A percentile compares a stretch with the other conserved stretches of the same genome.
Evolutionary conservation across 2,113 vertebrate genomes (phyloP).

Genomic region (Odobenus rosmarus): DNA sequence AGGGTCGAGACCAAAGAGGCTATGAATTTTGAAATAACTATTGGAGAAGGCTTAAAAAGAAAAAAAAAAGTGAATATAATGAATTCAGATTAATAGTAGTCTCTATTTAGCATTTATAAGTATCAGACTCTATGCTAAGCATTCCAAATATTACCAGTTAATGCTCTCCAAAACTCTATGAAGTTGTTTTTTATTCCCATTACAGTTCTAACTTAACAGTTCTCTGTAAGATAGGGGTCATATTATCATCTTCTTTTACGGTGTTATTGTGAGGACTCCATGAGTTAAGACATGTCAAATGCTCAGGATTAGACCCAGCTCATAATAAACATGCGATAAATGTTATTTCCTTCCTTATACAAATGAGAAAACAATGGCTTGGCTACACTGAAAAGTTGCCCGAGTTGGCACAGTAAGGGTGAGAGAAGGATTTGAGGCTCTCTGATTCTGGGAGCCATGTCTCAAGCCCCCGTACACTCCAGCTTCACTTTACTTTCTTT

Average conservation of each 20-base stretch:
- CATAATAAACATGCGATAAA: background rate
- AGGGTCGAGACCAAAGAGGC: background rate
- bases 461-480: background rate
- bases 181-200: background rate
- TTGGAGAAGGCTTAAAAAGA: background rate
- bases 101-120: background rate
- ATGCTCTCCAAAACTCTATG: background rate
- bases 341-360: background rate
- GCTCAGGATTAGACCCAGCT: background rate
- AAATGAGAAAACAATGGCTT: background rate
- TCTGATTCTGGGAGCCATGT: background rate
- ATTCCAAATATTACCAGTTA: background rate
- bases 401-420: background rate
- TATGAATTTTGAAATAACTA: conserved; percentile 5
- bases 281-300: background rate
- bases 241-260: background rate
- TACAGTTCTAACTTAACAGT: background rate
- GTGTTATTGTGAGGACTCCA: background rate
- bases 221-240: background rate
- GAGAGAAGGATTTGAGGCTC: background rate
- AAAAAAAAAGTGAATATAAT: background rate
- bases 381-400: background rate
- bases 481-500: background rate
- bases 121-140: background rate
- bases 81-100: background rate